A percentile compares a stretch with the other conserved stretches of the same genome.
These are phyloP conservation scores for Sebastes diaconus DNA, from an alignment of 2,797 vertebrate genomes.

Conservation along the genomic window DNA sequence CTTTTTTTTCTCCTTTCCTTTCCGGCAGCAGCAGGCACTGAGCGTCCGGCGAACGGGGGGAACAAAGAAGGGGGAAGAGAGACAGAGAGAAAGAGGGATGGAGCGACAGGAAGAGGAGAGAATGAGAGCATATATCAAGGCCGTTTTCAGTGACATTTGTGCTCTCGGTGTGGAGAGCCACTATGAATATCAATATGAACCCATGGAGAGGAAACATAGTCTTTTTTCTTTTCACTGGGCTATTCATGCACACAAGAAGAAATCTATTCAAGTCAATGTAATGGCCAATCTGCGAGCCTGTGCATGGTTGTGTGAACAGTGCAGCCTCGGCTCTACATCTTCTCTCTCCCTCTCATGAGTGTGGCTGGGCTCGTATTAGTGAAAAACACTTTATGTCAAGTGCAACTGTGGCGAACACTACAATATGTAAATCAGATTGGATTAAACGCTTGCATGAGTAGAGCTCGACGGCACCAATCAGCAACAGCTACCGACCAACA, in stretches of 20 bases:
- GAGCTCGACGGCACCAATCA: constrained; percentile 46
- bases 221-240: constrained; percentile 66
- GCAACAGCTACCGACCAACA: constrained; percentile 44
- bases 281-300: constrained; percentile 73
- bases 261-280: constrained; percentile 80
- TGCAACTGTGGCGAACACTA: constrained; percentile 74
- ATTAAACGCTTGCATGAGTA: constrained; percentile 67
- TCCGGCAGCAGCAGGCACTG: constrained; percentile 65
- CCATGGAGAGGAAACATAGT: constrained; percentile 72
- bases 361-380: constrained; percentile 57
- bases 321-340: constrained; percentile 61
- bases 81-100: constrained; percentile 73
- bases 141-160: constrained; percentile 77
- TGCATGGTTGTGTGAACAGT: constrained; percentile 67
- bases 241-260: constrained; percentile 77
- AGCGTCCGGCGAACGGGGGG: constrained; percentile 65
- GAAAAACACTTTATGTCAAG: constrained; percentile 79
- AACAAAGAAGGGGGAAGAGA: constrained; percentile 78
- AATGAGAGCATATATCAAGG: constrained; percentile 79
- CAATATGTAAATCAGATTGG: constrained; percentile 76
- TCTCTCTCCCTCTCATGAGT: constrained; percentile 50
- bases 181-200: constrained; percentile 83
- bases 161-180: constrained; percentile 75
- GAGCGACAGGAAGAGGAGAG: constrained; percentile 78
- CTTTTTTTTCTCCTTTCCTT: constrained; percentile 31